Evolutionary conservation across 2,113 vertebrate species (phyloP).

Genomic region (Dromiciops gliroides): DNA sequence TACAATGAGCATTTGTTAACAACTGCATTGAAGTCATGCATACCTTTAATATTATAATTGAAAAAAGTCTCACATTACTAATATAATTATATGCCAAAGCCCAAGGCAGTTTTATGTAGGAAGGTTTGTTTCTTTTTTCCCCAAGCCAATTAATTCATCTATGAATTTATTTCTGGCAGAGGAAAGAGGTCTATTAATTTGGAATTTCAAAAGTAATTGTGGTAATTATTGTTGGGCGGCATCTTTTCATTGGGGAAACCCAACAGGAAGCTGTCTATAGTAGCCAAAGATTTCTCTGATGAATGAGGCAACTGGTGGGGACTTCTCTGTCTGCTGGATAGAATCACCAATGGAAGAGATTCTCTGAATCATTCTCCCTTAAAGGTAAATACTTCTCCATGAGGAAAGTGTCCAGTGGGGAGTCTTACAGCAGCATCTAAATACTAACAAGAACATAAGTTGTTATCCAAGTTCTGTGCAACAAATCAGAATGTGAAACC

Average conservation of each 20-base stretch:
- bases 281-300: slow-evolving; percentile 34
- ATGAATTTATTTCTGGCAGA: slow-evolving; percentile 49
- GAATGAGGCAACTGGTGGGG: neutral
- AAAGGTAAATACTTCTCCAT: neutral
- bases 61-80: slow-evolving; percentile 38
- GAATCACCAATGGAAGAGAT: neutral
- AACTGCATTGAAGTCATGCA: slow-evolving; percentile 38
- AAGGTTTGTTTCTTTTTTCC: neutral
- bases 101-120: neutral
- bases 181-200: slow-evolving; percentile 39
- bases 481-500: neutral
- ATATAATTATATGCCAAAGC: slow-evolving; percentile 17
- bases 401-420: neutral
- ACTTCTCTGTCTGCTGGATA: neutral
- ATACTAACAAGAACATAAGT: neutral
- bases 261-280: slow-evolving; percentile 14
- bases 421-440: slow-evolving; percentile 12
- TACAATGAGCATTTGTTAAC: slow-evolving; percentile 5
- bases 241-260: slow-evolving; percentile 37
- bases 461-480: slow-evolving; percentile 1
- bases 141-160: slow-evolving; percentile 28
- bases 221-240: slow-evolving; percentile 38
- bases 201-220: slow-evolving; percentile 54
- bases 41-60: slow-evolving; percentile 22
- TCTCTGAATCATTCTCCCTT: slow-evolving; percentile 25